A percentile compares a stretch with the other conserved stretches of the same genome.
These are phyloP conservation scores for Pygocentrus nattereri DNA, from an alignment of 2,797 vertebrate genomes.

Conservation along the genomic window DNA sequence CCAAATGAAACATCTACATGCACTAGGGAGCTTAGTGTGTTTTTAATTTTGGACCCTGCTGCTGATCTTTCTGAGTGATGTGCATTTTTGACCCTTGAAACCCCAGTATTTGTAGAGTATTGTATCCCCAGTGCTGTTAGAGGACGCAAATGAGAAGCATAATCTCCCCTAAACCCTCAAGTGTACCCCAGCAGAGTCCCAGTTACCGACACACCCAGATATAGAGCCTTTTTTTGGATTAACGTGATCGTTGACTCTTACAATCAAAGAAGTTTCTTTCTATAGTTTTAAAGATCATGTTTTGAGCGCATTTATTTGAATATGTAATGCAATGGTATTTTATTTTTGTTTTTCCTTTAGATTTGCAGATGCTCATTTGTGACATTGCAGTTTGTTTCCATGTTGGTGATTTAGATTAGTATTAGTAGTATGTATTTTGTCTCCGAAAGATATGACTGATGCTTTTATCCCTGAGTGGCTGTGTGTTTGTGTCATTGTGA, in stretches of 20 bases:
- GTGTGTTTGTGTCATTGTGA: no score
- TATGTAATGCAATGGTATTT: background rate
- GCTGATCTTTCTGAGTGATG: background rate
- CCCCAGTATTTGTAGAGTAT: slow-evolving; percentile 44
- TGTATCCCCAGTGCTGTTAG: background rate
- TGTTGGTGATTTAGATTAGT: no score
- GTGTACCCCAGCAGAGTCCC: background rate
- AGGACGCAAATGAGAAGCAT: background rate
- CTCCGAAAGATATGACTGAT: background rate
- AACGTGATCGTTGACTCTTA: background rate
- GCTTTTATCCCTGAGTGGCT: background rate
- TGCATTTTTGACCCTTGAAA: slow-evolving; percentile 57
- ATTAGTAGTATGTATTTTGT: background rate
- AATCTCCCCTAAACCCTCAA: background rate
- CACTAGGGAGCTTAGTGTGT: background rate
- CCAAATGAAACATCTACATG: no score
- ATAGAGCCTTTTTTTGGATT: background rate
- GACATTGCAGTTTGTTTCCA: background rate
- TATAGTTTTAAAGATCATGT: no score
- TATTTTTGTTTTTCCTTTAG: no score
- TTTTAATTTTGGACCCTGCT: background rate
- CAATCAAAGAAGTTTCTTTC: no score
- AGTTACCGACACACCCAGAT: background rate
- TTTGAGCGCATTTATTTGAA: no score
- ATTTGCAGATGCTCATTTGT: background rate